Base-by-base conservation (phyloP, 1,140 invertebrate species). In the Micrasema longulum region DNA sequence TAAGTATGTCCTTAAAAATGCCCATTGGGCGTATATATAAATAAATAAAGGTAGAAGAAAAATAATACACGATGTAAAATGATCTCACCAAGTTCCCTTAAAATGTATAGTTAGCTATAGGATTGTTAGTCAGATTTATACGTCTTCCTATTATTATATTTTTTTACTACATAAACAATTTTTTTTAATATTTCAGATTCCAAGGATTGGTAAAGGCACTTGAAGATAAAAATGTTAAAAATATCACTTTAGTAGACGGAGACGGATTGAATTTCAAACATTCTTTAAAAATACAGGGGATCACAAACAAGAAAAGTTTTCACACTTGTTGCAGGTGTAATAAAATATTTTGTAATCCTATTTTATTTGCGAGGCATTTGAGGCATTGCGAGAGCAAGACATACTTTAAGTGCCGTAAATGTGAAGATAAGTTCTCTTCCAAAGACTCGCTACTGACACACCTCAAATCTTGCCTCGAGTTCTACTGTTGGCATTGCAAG, bases 171-270 rank as follows among this genome's bases (percentile, higher is more conserved):
- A 55, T 55, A 31, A 55, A 55, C n/a, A 7, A 36, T 60, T 60
- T 60, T 12, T 60, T 60, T 16, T n/a, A n/a, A 20, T 18, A 38
- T 60, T 60, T 60, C 55, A 60, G 55, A 38, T 60, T 60, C 55
- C 55, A 60, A 22, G 16, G 35, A 41, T 41, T 36, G 36, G 55
- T 60, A 41, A 18, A 20, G 36, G 55, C 12, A 41, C 31, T 38
- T 16, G 35, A 41, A 22, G 14, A 60, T 14, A 60, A 55, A 55
- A 9, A 57, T 57, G 16, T 14, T 9, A 12, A 41, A 35, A 60
- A 16, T 18, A 41, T 60, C 11, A 22, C 36, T 60, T 60, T 60
- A 18, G 12, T 60, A 60, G 55, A 22, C 18, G 55, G 41, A 20
- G 35, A 60, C 20, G 35, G 36, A 38, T 60, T 36, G 11, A 14